Conservation (phyloP, 2,113 vertebrate species). For the Actenoides lindsayi region DNA sequence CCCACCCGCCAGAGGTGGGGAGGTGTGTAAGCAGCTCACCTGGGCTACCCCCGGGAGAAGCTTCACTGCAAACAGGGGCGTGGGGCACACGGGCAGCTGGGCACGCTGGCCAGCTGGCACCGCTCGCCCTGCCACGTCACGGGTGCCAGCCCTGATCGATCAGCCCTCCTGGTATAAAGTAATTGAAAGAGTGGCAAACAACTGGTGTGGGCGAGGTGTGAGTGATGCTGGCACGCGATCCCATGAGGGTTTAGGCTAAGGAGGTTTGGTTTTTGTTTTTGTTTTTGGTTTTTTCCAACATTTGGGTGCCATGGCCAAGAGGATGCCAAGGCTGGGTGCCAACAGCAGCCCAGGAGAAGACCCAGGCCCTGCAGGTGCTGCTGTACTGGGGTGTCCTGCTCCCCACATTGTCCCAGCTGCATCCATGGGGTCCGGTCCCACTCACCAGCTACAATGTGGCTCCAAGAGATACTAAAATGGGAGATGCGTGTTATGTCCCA, state of each 20-base stretch:
- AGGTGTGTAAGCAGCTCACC: not conserved
- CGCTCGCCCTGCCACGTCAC: fast-evolving
- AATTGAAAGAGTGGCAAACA: not conserved
- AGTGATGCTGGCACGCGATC: fast-evolving
- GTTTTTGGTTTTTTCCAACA: not conserved
- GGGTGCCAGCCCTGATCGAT: not conserved
- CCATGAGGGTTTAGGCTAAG: not conserved
- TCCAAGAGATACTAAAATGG: not conserved
- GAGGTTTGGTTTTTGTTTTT: too few relatives aligned
- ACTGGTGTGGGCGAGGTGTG: not conserved
- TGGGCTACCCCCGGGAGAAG: fast-evolving
- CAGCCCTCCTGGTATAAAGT: not conserved
- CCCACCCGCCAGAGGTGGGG: not conserved
- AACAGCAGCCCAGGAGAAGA: not conserved
- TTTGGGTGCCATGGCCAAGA: not conserved
- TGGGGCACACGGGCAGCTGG: not conserved
- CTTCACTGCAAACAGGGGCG: not conserved
- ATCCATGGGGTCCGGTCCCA: fast-evolving
- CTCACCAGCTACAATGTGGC: fast-evolving
- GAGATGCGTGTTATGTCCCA: not conserved
- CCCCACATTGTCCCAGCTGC: fast-evolving
- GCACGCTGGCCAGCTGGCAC: not conserved
- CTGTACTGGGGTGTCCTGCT: not conserved
- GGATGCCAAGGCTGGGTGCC: not conserved
- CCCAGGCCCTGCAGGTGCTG: not conserved